Evolutionary conservation across 1,140 invertebrate genomes (phyloP), one percentile per base, ranked within the genome.

Genomic region (Pollicipes pollicipes): DNA sequence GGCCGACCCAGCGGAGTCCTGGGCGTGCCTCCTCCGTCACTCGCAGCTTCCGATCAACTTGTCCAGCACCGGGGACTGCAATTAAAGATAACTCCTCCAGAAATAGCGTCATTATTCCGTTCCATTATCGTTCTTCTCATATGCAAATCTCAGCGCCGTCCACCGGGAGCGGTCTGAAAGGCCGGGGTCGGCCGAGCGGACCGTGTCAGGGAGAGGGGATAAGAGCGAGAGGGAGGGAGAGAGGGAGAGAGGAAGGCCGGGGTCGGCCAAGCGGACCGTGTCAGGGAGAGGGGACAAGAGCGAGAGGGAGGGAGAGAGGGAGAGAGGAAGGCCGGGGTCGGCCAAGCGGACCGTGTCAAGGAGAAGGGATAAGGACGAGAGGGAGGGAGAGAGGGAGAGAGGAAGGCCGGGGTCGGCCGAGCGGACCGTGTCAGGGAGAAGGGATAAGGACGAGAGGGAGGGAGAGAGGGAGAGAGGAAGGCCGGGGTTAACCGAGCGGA

Each of bases 61-160:
- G 45, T 58, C 45, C 17, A 21, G 13, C 21, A 24, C 21, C 45
- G 8, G n/a, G 32, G 45, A 58, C 45, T 58, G 45, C 45, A 58
- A 58, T 58, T 58, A 58, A 58, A 58, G 45, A 58, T 58, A 58
- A 58, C 45, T 58, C 45, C 45, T 58, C 45, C 45, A 58, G 45
- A 58, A 58, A 58, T 58, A 58, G 45, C 45, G 17, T 58, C 45
- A 58, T 58, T 58, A 58, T 58, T 58, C 45, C 45, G 21, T 58
- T 58, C 45, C 45, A 58, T 58, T 58, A 58, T 58, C 45, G 45
- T 58, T 58, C 45, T 24, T 58, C 45, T 58, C 45, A 58, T 58
- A 58, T 58, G 45, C 45, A 58, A 58, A 58, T 58, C 45, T 10
- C 6, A 58, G 45, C 45, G 45, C 2, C 45, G 45, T 58, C 45